phyloP scores from a whole-genome alignment of 2,888 invertebrate genomes.

The Drepanosiphum platanoidis region DNA sequence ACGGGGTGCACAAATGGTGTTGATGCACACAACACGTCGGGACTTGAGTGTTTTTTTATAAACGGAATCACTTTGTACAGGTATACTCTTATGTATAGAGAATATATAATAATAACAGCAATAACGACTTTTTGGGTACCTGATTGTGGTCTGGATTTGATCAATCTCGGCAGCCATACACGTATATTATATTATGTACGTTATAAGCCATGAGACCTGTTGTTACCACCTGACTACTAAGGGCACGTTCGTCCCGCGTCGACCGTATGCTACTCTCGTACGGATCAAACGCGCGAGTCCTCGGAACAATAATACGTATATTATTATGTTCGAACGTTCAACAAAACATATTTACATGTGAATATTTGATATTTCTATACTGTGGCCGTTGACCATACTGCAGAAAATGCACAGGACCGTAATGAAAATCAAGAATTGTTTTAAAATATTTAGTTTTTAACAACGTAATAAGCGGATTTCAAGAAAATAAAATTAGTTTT shows the following conservation, averaged over 20 bases:
- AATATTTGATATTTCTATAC: too few species aligned
- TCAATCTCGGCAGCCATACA: slow-evolving; percentile 3
- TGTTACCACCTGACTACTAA: slow-evolving; percentile 50
- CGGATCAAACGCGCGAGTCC: neutral
- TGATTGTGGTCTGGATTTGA: slow-evolving; percentile 26
- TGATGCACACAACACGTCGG: neutral
- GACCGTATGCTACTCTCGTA: neutral
- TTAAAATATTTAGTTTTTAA: too few species aligned
- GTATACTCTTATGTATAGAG: too few species aligned
- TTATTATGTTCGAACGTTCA: too few species aligned
- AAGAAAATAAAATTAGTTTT: too few species aligned
- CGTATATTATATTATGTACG: neutral
- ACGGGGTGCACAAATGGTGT: neutral
- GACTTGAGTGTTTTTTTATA: neutral
- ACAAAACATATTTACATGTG: too few species aligned
- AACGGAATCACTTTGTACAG: neutral
- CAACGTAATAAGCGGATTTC: too few species aligned
- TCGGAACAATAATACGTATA: neutral
- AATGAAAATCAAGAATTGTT: too few species aligned
- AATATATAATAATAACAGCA: neutral
- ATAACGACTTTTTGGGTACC: neutral
- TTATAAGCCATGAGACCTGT: slow-evolving; percentile 22
- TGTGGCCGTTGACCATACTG: too few species aligned
- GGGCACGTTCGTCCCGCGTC: slow-evolving; percentile 39
- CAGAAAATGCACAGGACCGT: too few species aligned